These are phyloP conservation scores for Thalassarche chlororhynchos DNA, from an alignment of 2,113 vertebrate species.

Conservation along the genomic window DNA sequence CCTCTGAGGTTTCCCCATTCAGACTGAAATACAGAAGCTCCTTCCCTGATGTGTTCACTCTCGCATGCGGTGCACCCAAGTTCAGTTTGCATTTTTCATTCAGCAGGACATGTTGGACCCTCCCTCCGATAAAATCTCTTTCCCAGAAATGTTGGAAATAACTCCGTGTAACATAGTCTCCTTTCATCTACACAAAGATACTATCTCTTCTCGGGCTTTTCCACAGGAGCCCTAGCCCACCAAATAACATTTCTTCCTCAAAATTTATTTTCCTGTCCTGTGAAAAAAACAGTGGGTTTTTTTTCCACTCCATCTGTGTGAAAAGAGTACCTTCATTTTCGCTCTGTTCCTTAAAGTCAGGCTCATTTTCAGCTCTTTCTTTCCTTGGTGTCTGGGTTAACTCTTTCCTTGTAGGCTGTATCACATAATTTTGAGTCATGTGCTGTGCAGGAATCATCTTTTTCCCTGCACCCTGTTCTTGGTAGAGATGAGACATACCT, in stretches of 20 bases:
- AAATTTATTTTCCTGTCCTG: neutral
- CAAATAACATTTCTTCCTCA: neutral
- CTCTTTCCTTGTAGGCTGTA: neutral
- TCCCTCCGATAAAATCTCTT: neutral
- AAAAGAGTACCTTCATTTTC: neutral
- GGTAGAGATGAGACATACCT: neutral
- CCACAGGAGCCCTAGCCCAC: neutral
- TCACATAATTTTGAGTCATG: neutral
- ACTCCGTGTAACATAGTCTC: neutral
- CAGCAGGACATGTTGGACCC: neutral
- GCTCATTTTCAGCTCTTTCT: neutral
- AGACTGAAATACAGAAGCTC: neutral
- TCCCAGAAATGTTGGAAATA: neutral
- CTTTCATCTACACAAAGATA: neutral
- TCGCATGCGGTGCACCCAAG: too few relatives aligned
- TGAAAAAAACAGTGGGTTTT: fast-evolving
- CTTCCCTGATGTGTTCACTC: fast-evolving
- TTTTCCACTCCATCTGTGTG: neutral
- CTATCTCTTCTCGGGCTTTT: neutral
- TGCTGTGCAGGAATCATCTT: neutral
- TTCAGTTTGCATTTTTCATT: neutral
- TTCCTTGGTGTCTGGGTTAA: neutral
- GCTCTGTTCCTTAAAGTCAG: neutral
- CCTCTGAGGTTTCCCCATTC: neutral
- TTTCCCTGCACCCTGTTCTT: neutral